phyloP scores from a whole-genome alignment of 2,797 vertebrate genomes.

The Tragelaphus eurycerus region DNA sequence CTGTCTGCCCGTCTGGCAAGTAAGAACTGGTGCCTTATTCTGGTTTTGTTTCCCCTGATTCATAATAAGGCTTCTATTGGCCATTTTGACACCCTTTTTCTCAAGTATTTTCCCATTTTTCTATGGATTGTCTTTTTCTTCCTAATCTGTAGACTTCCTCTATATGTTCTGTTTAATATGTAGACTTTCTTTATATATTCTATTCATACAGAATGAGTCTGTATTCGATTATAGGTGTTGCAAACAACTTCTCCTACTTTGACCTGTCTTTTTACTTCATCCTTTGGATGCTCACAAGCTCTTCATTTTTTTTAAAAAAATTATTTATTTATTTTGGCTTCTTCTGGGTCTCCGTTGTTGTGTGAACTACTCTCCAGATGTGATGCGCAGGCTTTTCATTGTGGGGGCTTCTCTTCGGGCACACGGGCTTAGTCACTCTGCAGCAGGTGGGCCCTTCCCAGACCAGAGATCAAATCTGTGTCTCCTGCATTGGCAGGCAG shows the following conservation, averaged over 20 bases:
- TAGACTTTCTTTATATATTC: not conserved
- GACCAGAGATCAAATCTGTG: not conserved
- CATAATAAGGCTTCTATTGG: not conserved
- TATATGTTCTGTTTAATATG: not conserved
- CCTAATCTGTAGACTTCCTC: not conserved
- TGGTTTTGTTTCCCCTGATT: not conserved
- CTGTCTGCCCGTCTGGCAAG: not conserved
- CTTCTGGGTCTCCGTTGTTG: accelerated
- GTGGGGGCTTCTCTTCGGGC: accelerated
- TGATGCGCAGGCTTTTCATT: not conserved
- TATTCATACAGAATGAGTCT: not conserved
- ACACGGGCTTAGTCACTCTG: not conserved
- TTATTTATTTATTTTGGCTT: not conserved
- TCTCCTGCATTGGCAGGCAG: not conserved
- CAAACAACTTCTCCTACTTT: not conserved
- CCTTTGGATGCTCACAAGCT: not conserved
- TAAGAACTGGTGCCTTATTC: not conserved
- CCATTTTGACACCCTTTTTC: not conserved
- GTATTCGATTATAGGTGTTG: not conserved
- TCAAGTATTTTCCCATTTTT: not conserved
- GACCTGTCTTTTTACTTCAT: not conserved
- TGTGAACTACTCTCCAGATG: accelerated
- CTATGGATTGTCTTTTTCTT: not conserved
- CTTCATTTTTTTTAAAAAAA: not conserved
- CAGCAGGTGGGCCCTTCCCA: not conserved